These are phyloP conservation scores for Triplophysa rosa DNA, from an alignment of 2,113 vertebrate genomes.

Conservation along the genomic window DNA sequence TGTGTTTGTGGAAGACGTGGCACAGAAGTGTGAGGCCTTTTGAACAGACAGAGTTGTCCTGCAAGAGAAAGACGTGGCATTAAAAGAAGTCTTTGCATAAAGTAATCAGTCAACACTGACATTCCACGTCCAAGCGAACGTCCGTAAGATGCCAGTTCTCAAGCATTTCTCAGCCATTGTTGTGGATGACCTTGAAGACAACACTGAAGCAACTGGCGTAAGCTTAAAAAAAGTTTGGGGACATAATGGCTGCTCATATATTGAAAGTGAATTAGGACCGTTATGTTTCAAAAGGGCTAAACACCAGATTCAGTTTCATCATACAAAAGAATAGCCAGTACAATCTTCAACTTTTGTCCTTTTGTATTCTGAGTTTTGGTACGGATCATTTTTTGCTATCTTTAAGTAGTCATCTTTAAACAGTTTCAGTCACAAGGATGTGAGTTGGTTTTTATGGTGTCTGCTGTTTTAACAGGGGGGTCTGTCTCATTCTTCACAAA, in stretches of 20 bases:
- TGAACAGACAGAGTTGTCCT: slow-evolving; percentile 39
- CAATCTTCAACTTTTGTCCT: no score
- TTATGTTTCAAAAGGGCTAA: no score
- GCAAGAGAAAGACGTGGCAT: slow-evolving; percentile 62
- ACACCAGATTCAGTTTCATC: no score
- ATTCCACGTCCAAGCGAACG: slow-evolving; percentile 10
- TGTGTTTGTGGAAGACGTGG: slow-evolving; percentile 26
- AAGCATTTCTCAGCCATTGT: neutral
- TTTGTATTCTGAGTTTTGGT: no score
- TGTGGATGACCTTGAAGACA: slow-evolving; percentile 1
- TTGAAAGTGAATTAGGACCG: no score
- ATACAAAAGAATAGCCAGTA: no score
- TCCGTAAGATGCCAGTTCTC: neutral
- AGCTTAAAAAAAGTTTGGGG: no score
- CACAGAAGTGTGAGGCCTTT: slow-evolving; percentile 40
- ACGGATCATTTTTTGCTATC: no score
- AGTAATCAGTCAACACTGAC: slow-evolving; percentile 33
- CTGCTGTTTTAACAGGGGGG: neutral
- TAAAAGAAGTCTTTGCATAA: slow-evolving; percentile 51
- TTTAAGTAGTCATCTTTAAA: no score
- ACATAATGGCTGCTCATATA: no score
- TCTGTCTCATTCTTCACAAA: neutral
- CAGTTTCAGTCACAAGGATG: neutral
- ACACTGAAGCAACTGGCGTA: neutral
- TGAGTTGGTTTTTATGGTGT: neutral